Base-by-base conservation (phyloP, 35 echinoderm and acorn worm genomes). In the Nesometra sesokonis region DNA sequence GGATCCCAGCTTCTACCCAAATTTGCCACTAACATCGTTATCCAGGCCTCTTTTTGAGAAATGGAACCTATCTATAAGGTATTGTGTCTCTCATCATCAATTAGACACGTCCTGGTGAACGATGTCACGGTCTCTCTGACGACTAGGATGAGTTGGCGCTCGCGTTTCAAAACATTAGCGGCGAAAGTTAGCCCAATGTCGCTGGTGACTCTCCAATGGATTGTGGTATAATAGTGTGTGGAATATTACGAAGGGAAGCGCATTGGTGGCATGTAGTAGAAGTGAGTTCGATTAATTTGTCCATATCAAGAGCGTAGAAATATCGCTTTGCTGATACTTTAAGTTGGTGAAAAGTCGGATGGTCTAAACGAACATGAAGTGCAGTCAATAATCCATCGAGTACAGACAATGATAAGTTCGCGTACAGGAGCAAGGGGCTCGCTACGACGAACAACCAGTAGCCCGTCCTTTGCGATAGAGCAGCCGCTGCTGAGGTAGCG, bases 261-360 rank as follows among this genome's bases (percentile, higher is more conserved):
- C n/a, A n/a, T n/a, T n/a, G n/a, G n/a, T n/a, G n/a, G n/a, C n/a
- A n/a, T n/a, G n/a, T n/a, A n/a, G n/a, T n/a, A n/a, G n/a, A n/a
- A n/a, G n/a, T n/a, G n/a, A 32, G 31, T 5, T 78, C 77, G 27
- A 78, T 78, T 9, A 5, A 78, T 23, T 78, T 78, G 77, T 78
- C n/a, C n/a, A n/a, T n/a, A n/a, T n/a, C n/a, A n/a, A n/a, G n/a
- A n/a, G n/a, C n/a, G n/a, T n/a, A n/a, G 77, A 78, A 78, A 32
- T 78, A 78, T 5, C 77, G 77, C 5, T 27, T 5, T 9, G 27
- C 31, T 7, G 39, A 43, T 43, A 43, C 5, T 31, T 81, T 43
- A 1, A 94, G 77, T 34, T 94, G 89, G 40, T 88, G 80, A 35
- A 47, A 36, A 13, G 86, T 82, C 0, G 93, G 93, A 77, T 94